Evolutionary conservation across 2,797 vertebrate species (phyloP).

Genomic region (Mus caroli): DNA sequence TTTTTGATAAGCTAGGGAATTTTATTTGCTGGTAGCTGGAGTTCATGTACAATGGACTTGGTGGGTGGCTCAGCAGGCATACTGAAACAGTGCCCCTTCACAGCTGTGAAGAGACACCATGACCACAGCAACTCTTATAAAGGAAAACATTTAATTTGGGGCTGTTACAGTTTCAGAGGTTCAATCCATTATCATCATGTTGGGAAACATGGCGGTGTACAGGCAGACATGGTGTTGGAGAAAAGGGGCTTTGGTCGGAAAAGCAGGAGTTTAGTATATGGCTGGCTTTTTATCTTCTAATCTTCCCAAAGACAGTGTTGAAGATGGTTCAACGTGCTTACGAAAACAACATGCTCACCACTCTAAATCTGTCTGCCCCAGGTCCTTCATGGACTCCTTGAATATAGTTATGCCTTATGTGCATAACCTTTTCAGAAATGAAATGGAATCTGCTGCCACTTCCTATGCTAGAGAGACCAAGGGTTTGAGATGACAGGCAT

Average conservation of each 20-base stretch:
- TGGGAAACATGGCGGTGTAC: not conserved
- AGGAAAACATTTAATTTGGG: not conserved
- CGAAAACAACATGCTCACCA: not conserved
- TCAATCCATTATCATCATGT: not conserved
- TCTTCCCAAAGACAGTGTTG: not conserved
- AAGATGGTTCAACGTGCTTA: not conserved
- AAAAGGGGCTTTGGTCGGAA: not conserved
- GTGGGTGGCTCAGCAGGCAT: too few relatives aligned
- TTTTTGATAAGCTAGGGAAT: too few relatives aligned
- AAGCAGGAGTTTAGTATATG: not conserved
- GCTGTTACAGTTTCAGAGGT: not conserved
- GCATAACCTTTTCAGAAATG: not conserved
- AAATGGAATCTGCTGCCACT: not conserved
- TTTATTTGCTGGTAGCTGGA: not conserved
- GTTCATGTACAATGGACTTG: not conserved
- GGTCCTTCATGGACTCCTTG: not conserved
- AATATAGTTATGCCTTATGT: not conserved
- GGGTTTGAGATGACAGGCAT: conserved; percentile 93
- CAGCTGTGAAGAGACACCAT: not conserved
- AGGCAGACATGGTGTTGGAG: not conserved
- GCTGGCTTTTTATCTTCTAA: not conserved
- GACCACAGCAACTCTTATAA: not conserved
- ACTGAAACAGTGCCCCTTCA: too few relatives aligned
- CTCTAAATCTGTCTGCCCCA: not conserved
- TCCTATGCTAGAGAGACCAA: not conserved